Conservation (phyloP, 2,888 invertebrate genomes). For the Zhuqinia jingwanae region DNA sequence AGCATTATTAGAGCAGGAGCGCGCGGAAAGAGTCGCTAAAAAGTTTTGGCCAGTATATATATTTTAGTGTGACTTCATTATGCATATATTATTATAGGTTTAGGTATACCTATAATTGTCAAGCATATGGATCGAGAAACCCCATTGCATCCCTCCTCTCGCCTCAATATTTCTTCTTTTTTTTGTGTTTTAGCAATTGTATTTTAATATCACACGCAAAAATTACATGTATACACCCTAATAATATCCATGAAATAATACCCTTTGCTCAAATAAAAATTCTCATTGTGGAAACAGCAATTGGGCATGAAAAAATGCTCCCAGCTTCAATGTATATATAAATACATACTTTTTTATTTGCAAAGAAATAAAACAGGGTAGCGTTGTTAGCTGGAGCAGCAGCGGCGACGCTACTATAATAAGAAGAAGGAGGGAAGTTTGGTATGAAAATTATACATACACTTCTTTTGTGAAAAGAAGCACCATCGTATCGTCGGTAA, state of each 20-base stretch:
- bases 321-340: no score
- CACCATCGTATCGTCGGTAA: no score
- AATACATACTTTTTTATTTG: no score
- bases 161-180: conserved; percentile 31
- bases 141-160: conserved; percentile 56
- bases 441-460: not conserved
- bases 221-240: not conserved
- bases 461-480: no score
- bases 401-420: no score
- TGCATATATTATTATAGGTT: no score
- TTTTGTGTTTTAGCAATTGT: conserved; percentile 10
- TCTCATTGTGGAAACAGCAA: no score
- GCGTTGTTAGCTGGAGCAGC: no score
- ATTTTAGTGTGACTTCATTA: not conserved
- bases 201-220: not conserved
- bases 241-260: no score
- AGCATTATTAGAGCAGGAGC: not conserved
- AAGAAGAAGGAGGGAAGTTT: not conserved
- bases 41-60: not conserved
- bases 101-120: not conserved
- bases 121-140: conserved; percentile 57
- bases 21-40: not conserved
- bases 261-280: no score
- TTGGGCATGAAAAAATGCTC: no score
- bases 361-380: no score